These are phyloP conservation scores for Pseudotriccus pelzelni DNA, from an alignment of 2,797 vertebrate genomes.

Conservation along the genomic window DNA sequence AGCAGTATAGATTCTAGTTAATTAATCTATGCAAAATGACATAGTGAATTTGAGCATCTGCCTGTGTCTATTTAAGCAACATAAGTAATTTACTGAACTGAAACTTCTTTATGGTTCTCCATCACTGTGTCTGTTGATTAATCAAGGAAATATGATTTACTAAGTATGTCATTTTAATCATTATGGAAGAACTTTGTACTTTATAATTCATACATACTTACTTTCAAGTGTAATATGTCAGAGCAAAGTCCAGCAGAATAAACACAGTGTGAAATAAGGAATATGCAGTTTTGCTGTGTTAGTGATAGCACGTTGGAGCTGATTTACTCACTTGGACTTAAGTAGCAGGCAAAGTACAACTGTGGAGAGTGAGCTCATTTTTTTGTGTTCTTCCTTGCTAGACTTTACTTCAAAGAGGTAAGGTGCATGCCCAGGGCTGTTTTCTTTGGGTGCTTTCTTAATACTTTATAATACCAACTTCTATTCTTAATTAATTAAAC, in stretches of 20 bases:
- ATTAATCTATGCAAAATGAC: background rate
- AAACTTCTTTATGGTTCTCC: background rate
- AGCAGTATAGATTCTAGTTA: background rate
- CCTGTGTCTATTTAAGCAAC: background rate
- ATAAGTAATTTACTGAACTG: background rate
- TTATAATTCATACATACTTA: background rate
- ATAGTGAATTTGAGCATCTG: background rate
- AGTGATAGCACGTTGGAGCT: conserved; percentile 23
- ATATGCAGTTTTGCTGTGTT: conserved; percentile 28
- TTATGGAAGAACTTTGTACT: conserved; percentile 30
- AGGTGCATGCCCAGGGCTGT: background rate
- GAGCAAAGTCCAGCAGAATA: conserved; percentile 42
- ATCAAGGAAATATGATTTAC: background rate
- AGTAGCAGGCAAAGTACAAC: conserved; percentile 52
- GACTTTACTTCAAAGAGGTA: conserved; percentile 45
- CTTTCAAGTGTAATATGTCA: background rate
- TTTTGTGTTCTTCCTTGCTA: background rate
- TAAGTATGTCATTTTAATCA: background rate
- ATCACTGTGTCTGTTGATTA: background rate
- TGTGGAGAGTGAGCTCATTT: background rate
- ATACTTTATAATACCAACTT: background rate
- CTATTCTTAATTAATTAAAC: background rate
- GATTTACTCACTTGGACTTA: conserved; percentile 58
- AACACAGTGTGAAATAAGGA: conserved; percentile 1
- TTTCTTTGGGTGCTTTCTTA: conserved; percentile 8